phyloP scores from a whole-genome alignment of 2,797 vertebrate species.

The Pseudomugil tenellus region DNA sequence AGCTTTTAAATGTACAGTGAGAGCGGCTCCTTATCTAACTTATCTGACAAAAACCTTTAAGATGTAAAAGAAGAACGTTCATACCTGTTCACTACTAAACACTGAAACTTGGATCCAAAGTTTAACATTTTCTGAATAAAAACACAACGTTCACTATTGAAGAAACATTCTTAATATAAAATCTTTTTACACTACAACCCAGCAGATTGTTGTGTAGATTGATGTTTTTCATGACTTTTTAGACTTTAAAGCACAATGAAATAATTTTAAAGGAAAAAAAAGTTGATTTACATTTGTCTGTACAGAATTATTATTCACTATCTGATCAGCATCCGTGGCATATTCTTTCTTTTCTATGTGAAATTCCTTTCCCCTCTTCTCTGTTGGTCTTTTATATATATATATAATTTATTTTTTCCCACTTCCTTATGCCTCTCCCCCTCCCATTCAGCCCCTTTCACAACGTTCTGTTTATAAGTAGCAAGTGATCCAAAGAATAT shows the following conservation, averaged over 20 bases:
- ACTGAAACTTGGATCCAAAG: no score
- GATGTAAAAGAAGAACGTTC: no score
- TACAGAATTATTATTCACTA: background rate
- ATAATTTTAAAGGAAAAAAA: slow-evolving; percentile 1
- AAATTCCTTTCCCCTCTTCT: background rate
- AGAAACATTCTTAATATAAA: background rate
- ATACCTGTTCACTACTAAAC: background rate
- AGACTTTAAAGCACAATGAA: background rate
- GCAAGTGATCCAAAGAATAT: slow-evolving; percentile 72
- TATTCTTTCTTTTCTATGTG: background rate
- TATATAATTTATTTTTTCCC: slow-evolving; percentile 15
- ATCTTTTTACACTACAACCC: background rate
- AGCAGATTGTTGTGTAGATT: background rate
- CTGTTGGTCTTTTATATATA: background rate
- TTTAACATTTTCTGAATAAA: no score
- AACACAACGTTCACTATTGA: background rate
- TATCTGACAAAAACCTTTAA: background rate
- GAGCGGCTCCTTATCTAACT: background rate
- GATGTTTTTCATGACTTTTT: background rate
- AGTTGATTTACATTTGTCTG: background rate
- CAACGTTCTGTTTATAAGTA: slow-evolving; percentile 59
- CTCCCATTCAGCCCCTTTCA: slow-evolving; percentile 52
- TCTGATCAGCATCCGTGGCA: slow-evolving; percentile 6
- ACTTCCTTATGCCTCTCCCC: slow-evolving; percentile 42
- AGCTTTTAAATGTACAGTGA: slow-evolving; percentile 8